phyloP scores from a whole-genome alignment of 2,113 vertebrate genomes.

The Camelus dromedarius region DNA sequence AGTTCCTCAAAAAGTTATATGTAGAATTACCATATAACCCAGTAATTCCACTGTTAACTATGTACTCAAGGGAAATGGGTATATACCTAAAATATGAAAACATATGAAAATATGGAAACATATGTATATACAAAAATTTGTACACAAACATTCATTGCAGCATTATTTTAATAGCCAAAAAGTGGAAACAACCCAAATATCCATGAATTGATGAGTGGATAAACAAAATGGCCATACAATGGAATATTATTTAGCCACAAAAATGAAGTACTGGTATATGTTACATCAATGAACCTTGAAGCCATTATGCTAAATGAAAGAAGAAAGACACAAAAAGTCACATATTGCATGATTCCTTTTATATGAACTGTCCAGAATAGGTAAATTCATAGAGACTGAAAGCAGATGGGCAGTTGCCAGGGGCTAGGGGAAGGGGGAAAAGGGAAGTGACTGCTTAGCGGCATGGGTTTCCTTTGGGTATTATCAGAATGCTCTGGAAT shows the following conservation, averaged over 20 bases:
- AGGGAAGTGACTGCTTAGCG: background rate
- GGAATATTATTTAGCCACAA: slow-evolving; percentile 44
- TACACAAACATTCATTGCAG: background rate
- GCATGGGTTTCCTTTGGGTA: background rate
- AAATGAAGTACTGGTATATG: background rate
- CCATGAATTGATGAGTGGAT: background rate
- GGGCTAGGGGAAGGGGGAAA: background rate
- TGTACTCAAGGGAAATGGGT: background rate
- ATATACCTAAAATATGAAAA: background rate
- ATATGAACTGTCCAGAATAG: slow-evolving; percentile 11
- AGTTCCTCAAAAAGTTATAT: background rate
- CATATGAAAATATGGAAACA: background rate
- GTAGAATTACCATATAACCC: background rate
- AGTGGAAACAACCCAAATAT: background rate
- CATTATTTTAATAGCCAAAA: slow-evolving; percentile 8
- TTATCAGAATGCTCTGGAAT: slow-evolving; percentile 56
- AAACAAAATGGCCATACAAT: background rate
- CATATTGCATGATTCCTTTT: background rate
- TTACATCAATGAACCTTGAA: slow-evolving; percentile 17
- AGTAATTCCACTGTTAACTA: slow-evolving; percentile 11
- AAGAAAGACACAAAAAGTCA: slow-evolving; percentile 1
- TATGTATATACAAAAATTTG: background rate
- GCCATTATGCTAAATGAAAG: slow-evolving; percentile 25
- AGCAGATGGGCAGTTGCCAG: background rate
- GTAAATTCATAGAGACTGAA: background rate